A percentile compares a stretch with the other conserved stretches of the same genome.
Conservation (phyloP, 1,140 invertebrate genomes). For the Sycophila sp. region DNA sequence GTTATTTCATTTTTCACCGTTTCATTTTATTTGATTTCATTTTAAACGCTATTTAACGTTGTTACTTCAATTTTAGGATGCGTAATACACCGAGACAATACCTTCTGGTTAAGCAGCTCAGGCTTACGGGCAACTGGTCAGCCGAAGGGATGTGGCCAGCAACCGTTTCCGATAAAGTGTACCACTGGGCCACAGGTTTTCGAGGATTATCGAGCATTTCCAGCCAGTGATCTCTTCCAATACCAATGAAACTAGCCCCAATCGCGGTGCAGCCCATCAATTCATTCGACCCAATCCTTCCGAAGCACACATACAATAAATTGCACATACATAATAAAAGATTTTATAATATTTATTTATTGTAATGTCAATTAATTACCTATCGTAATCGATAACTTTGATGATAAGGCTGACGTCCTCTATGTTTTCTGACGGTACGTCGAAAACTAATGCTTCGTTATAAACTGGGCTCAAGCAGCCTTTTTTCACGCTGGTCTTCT, state of each 20-base stretch:
- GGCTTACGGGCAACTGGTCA: constrained; percentile 68
- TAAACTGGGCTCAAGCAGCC: constrained; percentile 79
- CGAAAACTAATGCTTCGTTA: constrained; percentile 83
- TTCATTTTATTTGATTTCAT: too few relatives aligned
- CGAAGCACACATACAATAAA: too few relatives aligned
- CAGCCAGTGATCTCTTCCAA: constrained; percentile 88
- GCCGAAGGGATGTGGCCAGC: constrained; percentile 70
- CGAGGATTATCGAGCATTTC: constrained; percentile 88
- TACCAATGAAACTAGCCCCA: constrained; percentile 79
- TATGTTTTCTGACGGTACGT: constrained; percentile 77
- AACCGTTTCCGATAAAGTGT: constrained; percentile 77
- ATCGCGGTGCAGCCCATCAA: constrained; percentile 86
- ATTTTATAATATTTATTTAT: too few relatives aligned
- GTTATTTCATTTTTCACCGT: too few relatives aligned
- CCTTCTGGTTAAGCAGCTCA: constrained; percentile 76
- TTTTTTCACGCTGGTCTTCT: constrained; percentile 78
- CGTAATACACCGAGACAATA: too few relatives aligned
- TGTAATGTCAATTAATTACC: constrained; percentile 70
- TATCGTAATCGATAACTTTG: constrained; percentile 91
- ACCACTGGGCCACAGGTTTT: constrained; percentile 88
- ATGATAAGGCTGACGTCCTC: constrained; percentile 85
- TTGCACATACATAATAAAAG: too few relatives aligned
- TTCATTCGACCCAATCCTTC: constrained; percentile 86
- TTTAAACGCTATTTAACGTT: too few relatives aligned
- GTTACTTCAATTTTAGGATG: too few relatives aligned